Conservation (phyloP, 64 coral and sea anemone species). For the Acropora yongei region DNA sequence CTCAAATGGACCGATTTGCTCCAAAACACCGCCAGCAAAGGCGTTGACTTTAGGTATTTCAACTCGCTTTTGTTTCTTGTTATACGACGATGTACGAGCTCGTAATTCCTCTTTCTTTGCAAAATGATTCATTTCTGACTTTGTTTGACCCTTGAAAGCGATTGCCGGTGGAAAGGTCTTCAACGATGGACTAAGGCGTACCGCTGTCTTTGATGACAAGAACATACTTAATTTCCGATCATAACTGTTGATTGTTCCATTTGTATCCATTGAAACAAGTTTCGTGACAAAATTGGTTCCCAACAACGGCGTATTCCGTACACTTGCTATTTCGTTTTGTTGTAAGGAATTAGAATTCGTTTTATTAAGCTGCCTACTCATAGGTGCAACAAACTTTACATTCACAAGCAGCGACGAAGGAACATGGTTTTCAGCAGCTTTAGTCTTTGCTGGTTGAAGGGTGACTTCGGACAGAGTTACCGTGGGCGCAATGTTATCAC, state of each 20-base stretch:
- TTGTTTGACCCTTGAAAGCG: background rate
- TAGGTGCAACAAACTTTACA: background rate
- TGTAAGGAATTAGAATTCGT: background rate
- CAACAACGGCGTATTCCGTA: background rate
- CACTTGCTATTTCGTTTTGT: background rate
- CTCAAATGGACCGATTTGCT: constrained; percentile 6
- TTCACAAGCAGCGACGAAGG: background rate
- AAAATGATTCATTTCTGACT: background rate
- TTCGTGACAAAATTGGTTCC: background rate
- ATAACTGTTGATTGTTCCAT: background rate
- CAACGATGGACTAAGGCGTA: background rate
- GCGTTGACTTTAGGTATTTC: constrained; percentile 2
- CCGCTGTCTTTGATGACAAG: background rate
- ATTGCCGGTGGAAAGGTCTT: background rate
- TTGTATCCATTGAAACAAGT: background rate
- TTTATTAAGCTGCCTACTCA: background rate
- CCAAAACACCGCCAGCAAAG: background rate
- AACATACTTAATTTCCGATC: background rate
- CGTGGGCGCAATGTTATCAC: too few species aligned
- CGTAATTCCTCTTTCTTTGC: background rate
- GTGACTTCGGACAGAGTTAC: background rate
- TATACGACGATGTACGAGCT: background rate
- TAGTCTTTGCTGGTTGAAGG: background rate
- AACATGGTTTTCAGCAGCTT: background rate
- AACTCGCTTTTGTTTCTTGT: background rate